Evolutionary conservation across 2,113 vertebrate species (phyloP).

Genomic region (Felis chaus): DNA sequence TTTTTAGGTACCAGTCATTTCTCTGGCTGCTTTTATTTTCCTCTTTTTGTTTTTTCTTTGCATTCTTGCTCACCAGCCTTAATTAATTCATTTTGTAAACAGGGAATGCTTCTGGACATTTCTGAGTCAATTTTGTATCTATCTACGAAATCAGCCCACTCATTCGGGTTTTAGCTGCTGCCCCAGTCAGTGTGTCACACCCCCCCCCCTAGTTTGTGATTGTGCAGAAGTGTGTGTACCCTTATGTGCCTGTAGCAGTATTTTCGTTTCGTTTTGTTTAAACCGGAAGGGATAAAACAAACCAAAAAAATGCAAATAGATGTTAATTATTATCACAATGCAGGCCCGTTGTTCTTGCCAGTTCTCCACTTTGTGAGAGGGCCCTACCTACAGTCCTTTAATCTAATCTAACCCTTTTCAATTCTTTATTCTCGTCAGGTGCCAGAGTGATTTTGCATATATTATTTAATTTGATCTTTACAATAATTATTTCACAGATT

Average conservation of each 20-base stretch:
- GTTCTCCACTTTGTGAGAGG: not conserved
- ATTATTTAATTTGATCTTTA: not conserved
- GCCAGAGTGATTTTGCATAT: not conserved
- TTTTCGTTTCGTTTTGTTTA: not conserved
- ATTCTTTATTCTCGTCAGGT: not conserved
- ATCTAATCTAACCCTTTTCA: not conserved
- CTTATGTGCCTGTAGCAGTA: not conserved
- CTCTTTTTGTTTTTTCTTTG: not conserved
- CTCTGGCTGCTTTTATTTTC: not conserved
- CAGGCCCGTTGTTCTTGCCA: not conserved
- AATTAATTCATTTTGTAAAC: not conserved
- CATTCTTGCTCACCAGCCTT: not conserved
- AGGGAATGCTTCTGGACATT: not conserved
- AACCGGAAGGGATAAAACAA: not conserved
- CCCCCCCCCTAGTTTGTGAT: too few relatives aligned
- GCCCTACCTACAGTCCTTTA: not conserved
- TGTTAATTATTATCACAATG: not conserved
- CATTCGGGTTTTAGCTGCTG: not conserved
- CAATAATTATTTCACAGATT: not conserved
- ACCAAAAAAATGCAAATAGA: not conserved
- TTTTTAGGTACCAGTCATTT: not conserved
- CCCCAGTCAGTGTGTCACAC: not conserved
- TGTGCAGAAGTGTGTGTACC: accelerated
- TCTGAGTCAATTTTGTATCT: not conserved
- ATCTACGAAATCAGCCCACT: not conserved